Base-by-base conservation (phyloP, 1,140 invertebrate species). In the Apocrypta bakeri region DNA sequence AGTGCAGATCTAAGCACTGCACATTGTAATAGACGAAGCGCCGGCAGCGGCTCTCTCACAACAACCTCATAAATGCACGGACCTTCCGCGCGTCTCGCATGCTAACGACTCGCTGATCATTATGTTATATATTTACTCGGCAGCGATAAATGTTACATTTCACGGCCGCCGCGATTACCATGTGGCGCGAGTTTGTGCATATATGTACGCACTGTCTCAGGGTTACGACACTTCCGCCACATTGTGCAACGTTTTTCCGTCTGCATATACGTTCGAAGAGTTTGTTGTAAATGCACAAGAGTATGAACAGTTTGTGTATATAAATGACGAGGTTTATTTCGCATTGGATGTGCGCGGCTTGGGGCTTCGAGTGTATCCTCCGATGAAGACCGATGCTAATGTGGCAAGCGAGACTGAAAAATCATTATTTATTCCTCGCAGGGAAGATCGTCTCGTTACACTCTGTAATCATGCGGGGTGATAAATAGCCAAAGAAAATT, bases 81-180 rank as follows among this genome's bases (percentile, higher is more conserved):
- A 25, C 64, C 64, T 68, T 68, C 25, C 69, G 12, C 69, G 69
- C 24, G 17, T 61, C 68, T 72, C 24, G 78, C 42, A 79, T 72
- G 29, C 33, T 27, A 71, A 72, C 27, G 37, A 71, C 24, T 61
- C 17, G 42, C 42, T 17, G 25, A 48, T 71, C 56, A 71, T 33
- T 33, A 33, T 69, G 48, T 29, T 69, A 31, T 69, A 56, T 79
- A 66, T 77, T 56, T 81, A 63, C 71, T 25, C 74, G 42, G 64
- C 73, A 66, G 76, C 24, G 72, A 83, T 82, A 61, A 85, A 33
- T 71, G 77, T 27, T 75, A 80, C 79, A 85, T 86, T 87, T 88
- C 86, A 86, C 80, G 88, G 88, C 85, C 73, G 27, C 11, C 88
- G 75, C 85, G 85, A 89, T 88, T 87, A 87, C 84, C 87, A 88